Base-by-base conservation (phyloP, 2,888 invertebrate species). In the Apamea crenata region DNA sequence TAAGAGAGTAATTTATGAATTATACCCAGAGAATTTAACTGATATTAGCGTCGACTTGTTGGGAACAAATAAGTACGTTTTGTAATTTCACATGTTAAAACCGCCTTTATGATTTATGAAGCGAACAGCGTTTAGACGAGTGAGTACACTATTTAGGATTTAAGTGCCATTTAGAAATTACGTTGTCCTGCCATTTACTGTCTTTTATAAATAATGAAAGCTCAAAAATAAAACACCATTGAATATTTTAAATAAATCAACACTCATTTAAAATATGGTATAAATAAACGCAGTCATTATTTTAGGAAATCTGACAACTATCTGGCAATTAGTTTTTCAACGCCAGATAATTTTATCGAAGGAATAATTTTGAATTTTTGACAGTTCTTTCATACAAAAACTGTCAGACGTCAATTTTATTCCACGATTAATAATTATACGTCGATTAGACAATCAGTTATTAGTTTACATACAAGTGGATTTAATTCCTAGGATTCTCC, bases 61-160 rank as follows among this genome's bases (percentile, higher is more conserved):
- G 95, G 95, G 95, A 95, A 92, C 95, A 95, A 95, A 91, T 92
- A 92, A 83, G 83, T 86, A 89, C 87, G 85, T 86, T 87, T 87
- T 89, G 88, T 91, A 88, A 87, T 87, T 83, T 84, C 88, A 82
- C 81, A 79, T 75, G 47, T 83, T 85, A 72, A 36, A 76, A 77
- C 71, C 65, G 73, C 79, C 77, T 75, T 82, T 87, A 74, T 88
- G 44, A 73, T 82, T 84, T 89, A 32, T 72, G 61, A 53, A 80
- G 78, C 77, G 65, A 53, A 77, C 21, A 77, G 56, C n/a, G 63
- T 82, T 75, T 75, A 50, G n/a, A 77, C 16, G 61, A 78, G 70
- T 74, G 67, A 69, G 40, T 63, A 73, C 65, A 73, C 61, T 77
- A 36, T 74, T 40, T 75, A 85, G 61, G 8, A 32, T 61, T 66